Percentiles rank a stretch among this genome's conserved stretches.
These are phyloP conservation scores for Trypoxylon attenuatum DNA, from an alignment of 2,888 invertebrate genomes.

Conservation along the genomic window DNA sequence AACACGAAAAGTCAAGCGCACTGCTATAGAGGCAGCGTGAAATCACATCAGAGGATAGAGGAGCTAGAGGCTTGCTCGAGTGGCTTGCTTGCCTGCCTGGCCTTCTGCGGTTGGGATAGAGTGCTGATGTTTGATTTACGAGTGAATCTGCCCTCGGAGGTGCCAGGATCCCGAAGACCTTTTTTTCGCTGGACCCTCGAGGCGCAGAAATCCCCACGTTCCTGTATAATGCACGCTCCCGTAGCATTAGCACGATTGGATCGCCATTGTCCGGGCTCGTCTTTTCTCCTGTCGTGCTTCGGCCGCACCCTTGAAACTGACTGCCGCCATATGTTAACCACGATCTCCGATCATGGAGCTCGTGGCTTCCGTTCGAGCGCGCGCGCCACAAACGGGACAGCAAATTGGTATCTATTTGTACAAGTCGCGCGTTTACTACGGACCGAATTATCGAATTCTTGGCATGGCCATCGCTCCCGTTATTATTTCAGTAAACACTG, in stretches of 20 bases:
- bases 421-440: constrained; percentile 35
- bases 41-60: constrained; percentile 20
- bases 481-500: constrained; percentile 59
- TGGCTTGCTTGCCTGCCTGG: constrained; percentile 24
- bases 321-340: constrained; percentile 15
- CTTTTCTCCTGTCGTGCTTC: constrained; percentile 36
- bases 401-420: constrained; percentile 11
- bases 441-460: constrained; percentile 60
- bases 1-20: constrained; percentile 18
- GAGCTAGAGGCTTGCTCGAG: neutral
- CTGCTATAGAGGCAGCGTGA: constrained; percentile 22
- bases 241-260: constrained; percentile 63
- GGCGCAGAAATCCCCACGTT: constrained; percentile 38
- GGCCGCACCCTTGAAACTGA: constrained; percentile 26
- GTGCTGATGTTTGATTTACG: constrained; percentile 50
- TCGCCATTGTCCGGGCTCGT: constrained; percentile 36
- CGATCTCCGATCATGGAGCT: neutral
- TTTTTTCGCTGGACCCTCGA: constrained; percentile 22
- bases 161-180: constrained; percentile 29
- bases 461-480: constrained; percentile 37
- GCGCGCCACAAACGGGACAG: constrained; percentile 2
- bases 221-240: constrained; percentile 59
- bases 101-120: constrained; percentile 3
- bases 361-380: neutral
- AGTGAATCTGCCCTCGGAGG: constrained; percentile 19